phyloP scores from a whole-genome alignment of 2,113 vertebrate genomes.

The Prunella himalayana region DNA sequence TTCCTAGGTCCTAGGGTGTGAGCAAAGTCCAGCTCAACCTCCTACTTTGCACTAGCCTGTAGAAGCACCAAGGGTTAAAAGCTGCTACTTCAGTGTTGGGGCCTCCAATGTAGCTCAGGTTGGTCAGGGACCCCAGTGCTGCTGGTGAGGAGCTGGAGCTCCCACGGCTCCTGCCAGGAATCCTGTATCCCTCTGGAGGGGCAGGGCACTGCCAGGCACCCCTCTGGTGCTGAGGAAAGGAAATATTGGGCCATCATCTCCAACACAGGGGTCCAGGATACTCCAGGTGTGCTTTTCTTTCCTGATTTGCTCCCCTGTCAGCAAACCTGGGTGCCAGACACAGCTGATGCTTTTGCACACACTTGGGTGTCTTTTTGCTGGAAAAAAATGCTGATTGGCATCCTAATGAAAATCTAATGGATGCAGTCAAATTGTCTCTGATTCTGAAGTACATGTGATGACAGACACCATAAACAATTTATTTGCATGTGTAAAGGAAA shows the following conservation, averaged over 20 bases:
- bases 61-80: neutral
- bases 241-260: neutral
- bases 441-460: neutral
- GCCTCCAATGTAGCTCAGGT: accelerated
- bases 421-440: neutral
- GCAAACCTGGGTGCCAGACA: neutral
- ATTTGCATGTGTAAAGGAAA: neutral
- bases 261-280: neutral
- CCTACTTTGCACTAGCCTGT: neutral
- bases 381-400: neutral
- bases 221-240: neutral
- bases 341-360: neutral
- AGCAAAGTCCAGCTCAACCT: neutral
- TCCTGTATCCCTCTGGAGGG: neutral
- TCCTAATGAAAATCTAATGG: neutral
- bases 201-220: neutral
- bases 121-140: neutral
- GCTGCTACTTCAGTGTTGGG: neutral
- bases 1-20: neutral
- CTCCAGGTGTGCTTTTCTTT: neutral
- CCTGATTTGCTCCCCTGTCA: neutral
- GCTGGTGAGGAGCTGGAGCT: neutral
- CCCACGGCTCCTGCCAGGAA: neutral
- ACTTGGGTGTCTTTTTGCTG: neutral
- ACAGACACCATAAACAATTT: neutral